Conservation (phyloP, 2,888 invertebrate species). For the Leptopilina myrica region DNA sequence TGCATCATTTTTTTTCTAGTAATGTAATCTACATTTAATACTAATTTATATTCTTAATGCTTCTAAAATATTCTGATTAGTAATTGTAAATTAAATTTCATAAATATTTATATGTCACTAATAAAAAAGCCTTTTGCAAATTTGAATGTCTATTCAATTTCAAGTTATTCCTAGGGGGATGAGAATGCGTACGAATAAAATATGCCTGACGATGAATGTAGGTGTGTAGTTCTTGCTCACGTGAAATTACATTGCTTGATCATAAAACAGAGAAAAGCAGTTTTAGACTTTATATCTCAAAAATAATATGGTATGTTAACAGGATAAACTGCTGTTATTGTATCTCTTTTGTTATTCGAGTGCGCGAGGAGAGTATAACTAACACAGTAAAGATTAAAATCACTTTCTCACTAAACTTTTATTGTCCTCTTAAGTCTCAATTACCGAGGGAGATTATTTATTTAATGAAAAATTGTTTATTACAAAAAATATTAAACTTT, state of each 20-base stretch:
- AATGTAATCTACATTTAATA: too few species aligned
- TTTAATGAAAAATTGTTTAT: too few species aligned
- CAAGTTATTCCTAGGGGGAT: conserved; percentile 7
- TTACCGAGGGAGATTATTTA: background rate
- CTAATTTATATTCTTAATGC: too few species aligned
- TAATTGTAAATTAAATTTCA: too few species aligned
- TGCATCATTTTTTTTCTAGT: too few species aligned
- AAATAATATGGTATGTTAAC: background rate
- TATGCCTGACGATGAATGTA: conserved; percentile 29
- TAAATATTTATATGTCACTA: too few species aligned
- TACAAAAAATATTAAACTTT: too few species aligned
- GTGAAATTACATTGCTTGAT: conserved; percentile 32
- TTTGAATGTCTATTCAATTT: background rate
- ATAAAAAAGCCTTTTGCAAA: background rate
- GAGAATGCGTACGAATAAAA: conserved; percentile 11
- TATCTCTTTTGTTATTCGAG: background rate
- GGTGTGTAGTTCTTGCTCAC: conserved; percentile 5
- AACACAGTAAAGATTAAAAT: background rate
- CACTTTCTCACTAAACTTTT: background rate
- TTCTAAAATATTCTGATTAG: too few species aligned
- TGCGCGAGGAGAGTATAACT: background rate
- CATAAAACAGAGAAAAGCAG: conserved; percentile 23
- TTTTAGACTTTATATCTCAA: conserved; percentile 11
- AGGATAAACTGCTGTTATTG: conserved; percentile 5
- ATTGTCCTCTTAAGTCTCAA: background rate